These are phyloP conservation scores for Naja naja DNA, from an alignment of 2,113 vertebrate genomes.

Conservation along the genomic window DNA sequence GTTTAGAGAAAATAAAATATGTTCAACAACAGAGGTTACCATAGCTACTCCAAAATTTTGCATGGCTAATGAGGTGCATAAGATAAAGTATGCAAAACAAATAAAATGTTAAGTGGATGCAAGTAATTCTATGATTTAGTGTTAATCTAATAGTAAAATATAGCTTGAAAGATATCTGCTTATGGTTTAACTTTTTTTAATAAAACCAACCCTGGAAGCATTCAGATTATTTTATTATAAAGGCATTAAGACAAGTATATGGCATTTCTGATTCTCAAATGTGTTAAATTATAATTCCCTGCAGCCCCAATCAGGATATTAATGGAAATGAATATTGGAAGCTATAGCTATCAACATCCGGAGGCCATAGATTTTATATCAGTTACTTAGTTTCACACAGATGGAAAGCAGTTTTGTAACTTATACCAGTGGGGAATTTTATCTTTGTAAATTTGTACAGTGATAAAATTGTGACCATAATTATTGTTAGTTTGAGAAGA, in stretches of 20 bases:
- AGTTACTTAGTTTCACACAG: not conserved
- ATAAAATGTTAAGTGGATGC: conserved; percentile 34
- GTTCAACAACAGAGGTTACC: conserved; percentile 58
- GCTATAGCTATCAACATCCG: not conserved
- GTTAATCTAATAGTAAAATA: not conserved
- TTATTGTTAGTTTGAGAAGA: not conserved
- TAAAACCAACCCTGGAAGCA: not conserved
- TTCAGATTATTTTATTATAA: not conserved
- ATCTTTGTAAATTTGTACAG: not conserved
- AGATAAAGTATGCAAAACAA: conserved; percentile 63
- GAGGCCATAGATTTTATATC: not conserved
- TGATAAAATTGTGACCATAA: too few relatives aligned
- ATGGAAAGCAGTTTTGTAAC: not conserved
- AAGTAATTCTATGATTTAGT: conserved; percentile 9
- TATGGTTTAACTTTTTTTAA: not conserved
- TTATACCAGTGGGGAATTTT: not conserved
- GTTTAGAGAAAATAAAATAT: conserved; percentile 34
- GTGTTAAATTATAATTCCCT: not conserved
- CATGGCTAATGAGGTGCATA: conserved; percentile 61
- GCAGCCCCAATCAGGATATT: not conserved
- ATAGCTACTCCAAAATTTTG: conserved; percentile 70
- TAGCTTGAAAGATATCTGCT: not conserved
- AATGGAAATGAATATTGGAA: not conserved
- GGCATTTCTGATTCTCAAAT: not conserved
- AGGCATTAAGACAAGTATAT: not conserved